Conservation (phyloP, 2,113 vertebrate genomes). For the Sinocyclocheilus maitianheensis region DNA sequence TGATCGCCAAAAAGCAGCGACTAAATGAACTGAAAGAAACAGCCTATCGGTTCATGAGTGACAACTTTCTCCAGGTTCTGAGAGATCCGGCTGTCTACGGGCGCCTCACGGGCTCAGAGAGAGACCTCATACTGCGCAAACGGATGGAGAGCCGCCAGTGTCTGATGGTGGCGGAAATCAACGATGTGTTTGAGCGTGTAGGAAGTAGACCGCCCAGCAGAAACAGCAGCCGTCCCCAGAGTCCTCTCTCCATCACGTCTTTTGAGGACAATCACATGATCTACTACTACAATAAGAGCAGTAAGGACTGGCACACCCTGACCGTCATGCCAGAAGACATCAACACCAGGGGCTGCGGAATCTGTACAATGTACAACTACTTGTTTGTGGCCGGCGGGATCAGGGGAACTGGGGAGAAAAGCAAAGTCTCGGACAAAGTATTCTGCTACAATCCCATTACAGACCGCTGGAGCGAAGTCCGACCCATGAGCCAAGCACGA, state of each 20-base stretch:
- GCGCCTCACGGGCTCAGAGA: conserved; percentile 86
- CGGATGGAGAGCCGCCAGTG: conserved; percentile 83
- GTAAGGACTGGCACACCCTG: conserved; percentile 84
- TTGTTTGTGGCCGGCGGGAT: conserved; percentile 94
- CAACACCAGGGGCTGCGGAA: conserved; percentile 88
- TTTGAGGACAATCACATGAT: conserved; percentile 85
- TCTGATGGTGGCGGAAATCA: conserved; percentile 87
- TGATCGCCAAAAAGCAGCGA: conserved; percentile 90
- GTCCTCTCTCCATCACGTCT: conserved; percentile 83
- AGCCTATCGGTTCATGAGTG: conserved; percentile 91
- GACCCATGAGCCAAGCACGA: conserved; percentile 87
- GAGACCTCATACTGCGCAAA: conserved; percentile 89
- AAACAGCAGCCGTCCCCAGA: conserved; percentile 86
- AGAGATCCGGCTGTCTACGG: conserved; percentile 88
- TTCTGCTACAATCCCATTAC: conserved; percentile 94
- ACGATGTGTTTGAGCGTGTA: conserved; percentile 85
- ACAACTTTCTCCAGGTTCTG: conserved; percentile 90
- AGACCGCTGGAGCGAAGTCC: conserved; percentile 84
- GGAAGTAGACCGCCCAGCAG: conserved; percentile 84
- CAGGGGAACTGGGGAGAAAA: conserved; percentile 76
- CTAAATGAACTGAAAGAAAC: conserved; percentile 90
- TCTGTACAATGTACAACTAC: conserved; percentile 95
- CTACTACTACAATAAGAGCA: conserved; percentile 77
- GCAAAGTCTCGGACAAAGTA: conserved; percentile 88
- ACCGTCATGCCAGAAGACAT: conserved; percentile 88